phyloP scores from a whole-genome alignment of 2,888 invertebrate species.

The Lampropteryx suffumata region DNA sequence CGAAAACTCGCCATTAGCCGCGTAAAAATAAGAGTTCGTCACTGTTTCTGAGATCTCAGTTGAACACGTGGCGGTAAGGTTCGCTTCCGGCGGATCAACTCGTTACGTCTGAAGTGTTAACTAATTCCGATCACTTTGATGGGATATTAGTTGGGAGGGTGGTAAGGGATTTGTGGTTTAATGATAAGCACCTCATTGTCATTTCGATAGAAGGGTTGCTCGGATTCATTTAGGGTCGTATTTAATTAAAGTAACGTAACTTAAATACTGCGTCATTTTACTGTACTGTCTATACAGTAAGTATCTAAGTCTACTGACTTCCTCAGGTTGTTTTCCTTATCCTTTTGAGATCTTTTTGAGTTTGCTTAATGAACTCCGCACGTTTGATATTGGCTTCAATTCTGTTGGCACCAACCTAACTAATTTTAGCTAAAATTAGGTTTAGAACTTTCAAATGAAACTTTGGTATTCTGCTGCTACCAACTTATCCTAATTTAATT shows the following conservation, averaged over 20 bases:
- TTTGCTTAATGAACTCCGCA: no score
- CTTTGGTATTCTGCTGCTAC: no score
- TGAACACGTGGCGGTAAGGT: constrained; percentile 34
- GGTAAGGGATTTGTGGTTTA: constrained; percentile 35
- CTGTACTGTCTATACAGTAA: neutral
- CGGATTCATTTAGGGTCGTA: neutral
- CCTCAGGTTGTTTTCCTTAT: no score
- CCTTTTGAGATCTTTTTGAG: no score
- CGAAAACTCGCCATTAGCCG: constrained; percentile 12
- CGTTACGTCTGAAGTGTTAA: constrained; percentile 64
- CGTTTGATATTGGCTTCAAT: no score
- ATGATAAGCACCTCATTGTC: constrained; percentile 28
- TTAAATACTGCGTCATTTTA: neutral
- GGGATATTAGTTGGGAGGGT: constrained; percentile 54
- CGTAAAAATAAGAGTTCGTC: constrained; percentile 15
- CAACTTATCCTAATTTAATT: no score
- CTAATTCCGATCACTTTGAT: constrained; percentile 67
- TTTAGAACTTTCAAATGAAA: no score
- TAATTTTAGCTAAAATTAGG: no score
- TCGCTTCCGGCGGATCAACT: constrained; percentile 69
- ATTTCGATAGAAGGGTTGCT: constrained; percentile 13
- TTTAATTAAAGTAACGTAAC: constrained; percentile 2
- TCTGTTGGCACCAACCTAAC: no score
- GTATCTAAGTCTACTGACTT: no score
- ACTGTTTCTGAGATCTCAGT: constrained; percentile 3